Base-by-base conservation (phyloP, 2,113 vertebrate genomes). In the Elgaria multicarinata region DNA sequence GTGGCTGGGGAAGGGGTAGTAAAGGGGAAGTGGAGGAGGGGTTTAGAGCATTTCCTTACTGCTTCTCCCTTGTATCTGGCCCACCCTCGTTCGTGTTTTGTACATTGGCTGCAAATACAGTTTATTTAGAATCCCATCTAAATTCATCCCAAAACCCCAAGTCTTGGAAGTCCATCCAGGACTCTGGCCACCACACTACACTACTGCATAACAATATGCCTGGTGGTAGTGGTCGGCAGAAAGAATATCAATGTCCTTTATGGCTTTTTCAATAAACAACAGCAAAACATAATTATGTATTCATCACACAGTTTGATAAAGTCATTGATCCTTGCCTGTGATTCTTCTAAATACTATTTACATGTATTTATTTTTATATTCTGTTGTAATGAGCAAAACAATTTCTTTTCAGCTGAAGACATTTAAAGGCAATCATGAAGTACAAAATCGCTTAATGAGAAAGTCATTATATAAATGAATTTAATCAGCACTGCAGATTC, bases 281-380 rank as follows among this genome's bases (percentile, higher is more conserved):
- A 85, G 13, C 53, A 14, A 46, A 46, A 10, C 18, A 44, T 42
- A 46, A 1, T 66, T 76, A 77, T n/a, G 28, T 20, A 77, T 78
- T 39, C 39, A 64, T 46, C 39, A 42, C 58, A 66, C 58, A 4
- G 28, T 62, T 36, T 66, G 46, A 0, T 20, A 88, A 53, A 81
- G 64, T 71, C 13, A 8, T 71, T 71, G 66, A 44, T 88, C 77
- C 46, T 31, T 72, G 33, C 24, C 44, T 58, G 46, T 26, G n/a
- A 42, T 58, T 71, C n/a, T 58, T 55, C n/a, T 81, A 88, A 80
- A 77, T 46, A 64, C 72, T 87, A 87, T 66, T 77, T 81, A 81
- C 76, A 80, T 55, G 4, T 86, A 42, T 88, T 81, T 55, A 2
- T 83, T 87, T 93, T 93, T 46, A 75, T 64, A 50, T 83, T 83